Evolutionary conservation across 2,113 vertebrate species (phyloP), one percentile per base, ranked within the genome.

Genomic region (Neoarius graeffei): DNA sequence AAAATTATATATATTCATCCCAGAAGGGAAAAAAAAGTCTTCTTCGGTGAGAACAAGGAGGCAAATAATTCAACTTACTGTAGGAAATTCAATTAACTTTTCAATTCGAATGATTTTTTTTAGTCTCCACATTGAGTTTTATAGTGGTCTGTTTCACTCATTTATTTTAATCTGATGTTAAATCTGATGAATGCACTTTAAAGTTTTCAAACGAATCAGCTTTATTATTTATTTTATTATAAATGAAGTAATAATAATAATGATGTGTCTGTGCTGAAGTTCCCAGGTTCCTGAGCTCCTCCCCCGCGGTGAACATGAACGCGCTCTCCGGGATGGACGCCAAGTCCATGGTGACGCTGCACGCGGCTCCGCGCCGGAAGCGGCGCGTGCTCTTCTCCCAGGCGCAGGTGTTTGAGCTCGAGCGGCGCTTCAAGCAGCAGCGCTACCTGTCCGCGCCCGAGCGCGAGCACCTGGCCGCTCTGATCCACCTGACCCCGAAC

Each of bases 371-470:
- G 7, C 95, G 97, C 20, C 93, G 98, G 91, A 99, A 98, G 92
- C 95, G 98, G 77, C 94, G 98, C 30, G 98, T 98, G 83, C 97
- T 99, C 1, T 99, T 99, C 94, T 98, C 98, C 0, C 96, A 99
- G 92, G 97, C 97, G 42, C 98, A 99, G 94, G 95, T 96, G 81
- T 97, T 96, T 90, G 98, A 99, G 94, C 95, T 99, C 89, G 98
- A 99, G 95, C 94, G 98, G 86, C 95, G 98, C 83, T 98, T 99
- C 94, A 95, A 95, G 92, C 98, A 98, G 94, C 98, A 99, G 94
- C 94, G 95, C 88, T 99, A 99, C 94, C 96, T 99, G 85, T 99
- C 98, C 10, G 98, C 97, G 1, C 98, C 98, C 0, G 98, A 99
- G 94, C 92, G 98, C 79, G 98, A 99, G 92, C 98, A 99, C 91